phyloP scores from a whole-genome alignment of 2,113 vertebrate genomes.

The Campylomormyrus tamandua region DNA sequence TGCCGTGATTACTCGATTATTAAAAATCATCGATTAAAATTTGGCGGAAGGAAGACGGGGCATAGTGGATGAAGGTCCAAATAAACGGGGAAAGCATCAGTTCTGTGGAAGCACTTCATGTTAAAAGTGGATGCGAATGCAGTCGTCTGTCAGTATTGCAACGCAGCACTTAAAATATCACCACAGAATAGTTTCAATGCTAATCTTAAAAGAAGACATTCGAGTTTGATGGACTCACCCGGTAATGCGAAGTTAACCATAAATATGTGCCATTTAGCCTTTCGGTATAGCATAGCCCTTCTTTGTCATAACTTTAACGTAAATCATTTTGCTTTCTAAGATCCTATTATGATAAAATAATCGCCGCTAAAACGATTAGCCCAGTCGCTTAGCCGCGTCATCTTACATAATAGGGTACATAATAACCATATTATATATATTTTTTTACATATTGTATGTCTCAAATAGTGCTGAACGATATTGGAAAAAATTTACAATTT shows the following conservation, averaged over 20 bases:
- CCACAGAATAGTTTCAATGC: neutral
- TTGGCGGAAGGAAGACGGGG: neutral
- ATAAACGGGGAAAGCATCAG: neutral
- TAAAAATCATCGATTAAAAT: neutral
- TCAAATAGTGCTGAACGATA: too few species aligned
- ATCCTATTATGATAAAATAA: neutral
- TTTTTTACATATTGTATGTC: too few species aligned
- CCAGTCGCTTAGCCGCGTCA: neutral
- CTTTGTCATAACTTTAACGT: neutral
- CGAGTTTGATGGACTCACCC: neutral
- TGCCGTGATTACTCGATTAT: neutral
- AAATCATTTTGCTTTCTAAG: neutral
- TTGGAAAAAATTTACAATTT: neutral
- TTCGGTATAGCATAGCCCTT: neutral
- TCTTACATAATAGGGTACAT: too few species aligned
- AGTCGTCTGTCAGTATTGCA: neutral
- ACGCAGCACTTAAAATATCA: neutral
- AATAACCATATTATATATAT: too few species aligned
- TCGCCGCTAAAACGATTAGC: neutral
- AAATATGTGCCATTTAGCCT: neutral
- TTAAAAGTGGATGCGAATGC: neutral
- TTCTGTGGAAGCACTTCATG: neutral
- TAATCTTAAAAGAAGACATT: neutral
- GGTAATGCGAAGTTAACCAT: neutral
- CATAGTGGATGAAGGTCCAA: neutral